phyloP scores from a whole-genome alignment of 2,888 invertebrate species.

The Biston betularia region DNA sequence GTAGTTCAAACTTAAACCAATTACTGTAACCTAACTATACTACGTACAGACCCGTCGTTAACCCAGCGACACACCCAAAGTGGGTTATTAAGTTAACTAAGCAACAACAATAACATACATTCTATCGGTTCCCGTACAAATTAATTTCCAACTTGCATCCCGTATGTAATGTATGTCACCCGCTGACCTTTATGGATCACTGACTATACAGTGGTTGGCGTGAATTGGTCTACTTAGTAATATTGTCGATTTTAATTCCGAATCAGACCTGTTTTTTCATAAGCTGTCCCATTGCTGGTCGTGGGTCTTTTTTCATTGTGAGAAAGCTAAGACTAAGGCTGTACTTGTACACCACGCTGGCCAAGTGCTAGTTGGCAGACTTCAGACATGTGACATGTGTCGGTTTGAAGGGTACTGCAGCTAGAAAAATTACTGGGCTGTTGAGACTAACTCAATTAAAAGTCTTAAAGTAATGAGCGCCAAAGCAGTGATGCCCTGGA shows the following conservation, averaged over 20 bases:
- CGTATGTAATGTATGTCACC: constrained; percentile 45
- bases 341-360: too few relatives aligned
- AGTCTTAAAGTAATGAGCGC: too few relatives aligned
- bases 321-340: too few relatives aligned
- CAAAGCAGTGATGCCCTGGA: too few relatives aligned
- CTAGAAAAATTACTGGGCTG: too few relatives aligned
- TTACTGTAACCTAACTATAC: constrained; percentile 1
- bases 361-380: too few relatives aligned
- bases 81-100: constrained; percentile 41
- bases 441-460: too few relatives aligned
- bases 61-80: constrained; percentile 26
- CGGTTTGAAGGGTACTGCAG: too few relatives aligned
- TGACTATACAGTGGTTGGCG: not conserved
- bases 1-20: not conserved
- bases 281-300: too few relatives aligned
- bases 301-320: too few relatives aligned
- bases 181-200: constrained; percentile 37
- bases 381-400: too few relatives aligned
- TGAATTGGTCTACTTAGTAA: constrained; percentile 30
- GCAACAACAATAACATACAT: constrained; percentile 40
- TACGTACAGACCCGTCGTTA: not conserved
- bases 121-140: constrained; percentile 43
- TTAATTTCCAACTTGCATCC: constrained; percentile 46
- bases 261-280: too few relatives aligned
- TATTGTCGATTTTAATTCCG: not conserved